Base-by-base conservation (phyloP, 2,113 vertebrate genomes). In the zebrafish (Danio rerio) region DNA sequence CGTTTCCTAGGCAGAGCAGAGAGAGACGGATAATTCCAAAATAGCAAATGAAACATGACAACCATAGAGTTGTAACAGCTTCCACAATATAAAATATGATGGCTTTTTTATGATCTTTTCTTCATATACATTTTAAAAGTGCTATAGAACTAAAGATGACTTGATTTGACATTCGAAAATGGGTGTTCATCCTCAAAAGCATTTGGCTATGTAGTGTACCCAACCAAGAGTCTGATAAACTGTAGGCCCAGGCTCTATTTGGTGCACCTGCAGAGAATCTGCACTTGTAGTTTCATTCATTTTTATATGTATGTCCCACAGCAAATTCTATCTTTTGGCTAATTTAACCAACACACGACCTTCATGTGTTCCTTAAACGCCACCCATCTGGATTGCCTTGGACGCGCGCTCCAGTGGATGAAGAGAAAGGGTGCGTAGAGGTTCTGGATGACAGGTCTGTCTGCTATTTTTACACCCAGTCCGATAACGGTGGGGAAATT, bases 381-480 rank as follows among this genome's bases (percentile, higher is more conserved):
- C 62, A 47, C 20, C 55, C 50, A n/a, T 85, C 74, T 78, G 61
- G 20, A 78, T 78, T 68, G n/a, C 45, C 58, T 12, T 16, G 20
- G 76, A 77, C 31, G 42, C 20, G 43, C 56, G 73, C n/a, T 77
- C 65, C n/a, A 12, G 31, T 11, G 59, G 55, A 63, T 76, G 43
- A 71, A 69, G 18, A 45, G 62, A 21, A 80, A 75, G 59, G 59
- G 65, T 52, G 21, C 70, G 4, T 52, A 45, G 40, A 78, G 45
- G 73, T 81, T 18, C 86, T 83, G 76, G 80, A 83, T 82, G 81
- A 78, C 76, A 82, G 86, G 73, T 85, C 88, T 89, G 88, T 80
- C 61, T 88, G 73, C 71, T 84, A 87, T 92, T 92, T 94, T 94
- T 93, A 91, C 91, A 93, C 92, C 86, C 87, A 84, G 88, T 77